phyloP scores from a whole-genome alignment of 2,797 vertebrate species.

The Brotogeris chrysoptera region DNA sequence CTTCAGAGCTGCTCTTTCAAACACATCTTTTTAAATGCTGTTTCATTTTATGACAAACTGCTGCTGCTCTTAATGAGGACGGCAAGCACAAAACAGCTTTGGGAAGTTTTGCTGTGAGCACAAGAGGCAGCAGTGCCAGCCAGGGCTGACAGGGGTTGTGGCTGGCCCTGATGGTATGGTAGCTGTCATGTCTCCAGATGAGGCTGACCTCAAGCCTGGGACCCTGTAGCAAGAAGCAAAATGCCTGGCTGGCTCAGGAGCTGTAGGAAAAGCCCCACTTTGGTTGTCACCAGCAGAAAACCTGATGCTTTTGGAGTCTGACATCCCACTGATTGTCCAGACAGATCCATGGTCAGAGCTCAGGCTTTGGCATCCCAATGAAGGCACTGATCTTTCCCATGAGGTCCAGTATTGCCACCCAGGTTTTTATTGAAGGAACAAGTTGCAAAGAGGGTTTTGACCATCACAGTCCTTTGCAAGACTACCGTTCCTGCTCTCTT shows the following conservation, averaged over 20 bases:
- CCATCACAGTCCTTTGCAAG: not conserved
- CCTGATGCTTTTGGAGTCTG: not conserved
- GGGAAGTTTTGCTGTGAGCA: not conserved
- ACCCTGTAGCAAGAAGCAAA: not conserved
- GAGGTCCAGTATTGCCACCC: not conserved
- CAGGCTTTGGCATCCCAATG: not conserved
- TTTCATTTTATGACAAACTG: not conserved
- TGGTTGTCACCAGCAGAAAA: not conserved
- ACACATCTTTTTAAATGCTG: not conserved
- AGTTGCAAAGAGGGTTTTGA: not conserved
- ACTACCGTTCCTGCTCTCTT: rapidly evolving
- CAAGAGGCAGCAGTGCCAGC: not conserved
- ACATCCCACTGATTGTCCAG: not conserved
- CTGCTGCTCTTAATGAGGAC: not conserved
- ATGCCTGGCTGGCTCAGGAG: not conserved
- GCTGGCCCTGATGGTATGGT: rapidly evolving
- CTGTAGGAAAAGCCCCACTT: not conserved
- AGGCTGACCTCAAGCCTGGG: not conserved
- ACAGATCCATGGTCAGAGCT: not conserved
- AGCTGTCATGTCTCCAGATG: constrained; percentile 13
- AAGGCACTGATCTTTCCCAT: not conserved
- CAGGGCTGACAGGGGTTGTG: not conserved
- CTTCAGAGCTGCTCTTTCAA: not conserved
- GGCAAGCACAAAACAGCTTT: not conserved
- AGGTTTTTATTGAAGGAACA: not conserved